Evolutionary conservation across 2,797 vertebrate genomes (phyloP).

Genomic region (Neomorphus geoffroyi): DNA sequence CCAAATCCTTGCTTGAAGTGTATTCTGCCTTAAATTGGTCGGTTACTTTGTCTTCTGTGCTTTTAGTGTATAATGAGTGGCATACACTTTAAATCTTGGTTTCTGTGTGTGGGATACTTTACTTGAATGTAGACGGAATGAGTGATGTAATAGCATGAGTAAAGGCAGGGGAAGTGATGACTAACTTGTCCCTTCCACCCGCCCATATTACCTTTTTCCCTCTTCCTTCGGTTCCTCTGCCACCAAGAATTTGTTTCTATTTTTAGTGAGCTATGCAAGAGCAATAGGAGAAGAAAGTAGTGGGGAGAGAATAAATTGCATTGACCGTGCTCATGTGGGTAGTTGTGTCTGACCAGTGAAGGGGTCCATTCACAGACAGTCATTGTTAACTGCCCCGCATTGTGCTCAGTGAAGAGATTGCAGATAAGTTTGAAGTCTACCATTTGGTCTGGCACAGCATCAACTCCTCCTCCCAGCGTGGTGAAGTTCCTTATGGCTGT

Average conservation of each 20-base stretch:
- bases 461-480: too few relatives aligned
- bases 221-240: neutral
- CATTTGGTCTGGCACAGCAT: neutral
- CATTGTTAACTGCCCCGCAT: neutral
- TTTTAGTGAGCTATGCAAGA: neutral
- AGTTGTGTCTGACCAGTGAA: neutral
- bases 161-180: neutral
- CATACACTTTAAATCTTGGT: neutral
- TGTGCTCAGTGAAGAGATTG: neutral
- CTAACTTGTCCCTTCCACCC: neutral
- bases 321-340: neutral
- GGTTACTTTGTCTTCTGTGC: neutral
- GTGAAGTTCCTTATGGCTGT: neutral
- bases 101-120: neutral
- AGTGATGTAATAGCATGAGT: neutral
- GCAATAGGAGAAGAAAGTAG: neutral
- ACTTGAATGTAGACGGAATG: neutral
- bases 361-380: neutral
- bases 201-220: neutral
- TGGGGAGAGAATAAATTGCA: neutral
- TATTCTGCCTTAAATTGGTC: neutral
- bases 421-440: neutral
- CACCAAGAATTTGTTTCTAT: neutral
- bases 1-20: neutral
- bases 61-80: neutral